Evolutionary conservation across 2,113 vertebrate species (phyloP).

Genomic region (Leuciscus idus): DNA sequence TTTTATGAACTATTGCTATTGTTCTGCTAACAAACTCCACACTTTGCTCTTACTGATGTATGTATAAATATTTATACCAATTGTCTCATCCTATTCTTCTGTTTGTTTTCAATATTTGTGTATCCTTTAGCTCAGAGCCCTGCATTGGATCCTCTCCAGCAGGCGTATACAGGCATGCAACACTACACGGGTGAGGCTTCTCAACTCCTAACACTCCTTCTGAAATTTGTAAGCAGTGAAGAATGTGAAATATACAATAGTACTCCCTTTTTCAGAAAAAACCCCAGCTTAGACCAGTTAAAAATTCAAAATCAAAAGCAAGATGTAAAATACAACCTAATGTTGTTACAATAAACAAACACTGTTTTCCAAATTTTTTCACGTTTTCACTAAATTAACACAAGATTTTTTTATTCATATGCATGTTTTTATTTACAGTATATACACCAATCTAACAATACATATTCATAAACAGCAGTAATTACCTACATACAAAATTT

Average conservation of each 20-base stretch:
- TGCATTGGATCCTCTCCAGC: slow-evolving; percentile 88
- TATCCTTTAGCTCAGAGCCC: slow-evolving; percentile 86
- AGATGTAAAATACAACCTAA: not conserved
- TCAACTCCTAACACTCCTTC: slow-evolving; percentile 8
- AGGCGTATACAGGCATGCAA: slow-evolving; percentile 93
- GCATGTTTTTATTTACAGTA: no score
- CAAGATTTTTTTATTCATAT: not conserved
- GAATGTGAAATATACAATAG: not conserved
- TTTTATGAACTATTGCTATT: no score
- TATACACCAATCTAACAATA: not conserved
- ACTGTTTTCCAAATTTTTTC: no score
- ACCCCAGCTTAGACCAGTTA: not conserved
- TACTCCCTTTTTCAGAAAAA: not conserved
- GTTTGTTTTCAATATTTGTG: not conserved
- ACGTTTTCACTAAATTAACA: not conserved
- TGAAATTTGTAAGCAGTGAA: not conserved
- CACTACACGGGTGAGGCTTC: slow-evolving; percentile 86
- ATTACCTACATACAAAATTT: not conserved
- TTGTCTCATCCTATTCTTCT: not conserved
- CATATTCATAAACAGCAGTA: not conserved
- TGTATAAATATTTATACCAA: not conserved
- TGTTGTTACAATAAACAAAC: not conserved
- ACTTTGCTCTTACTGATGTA: no score
- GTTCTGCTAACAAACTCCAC: no score
- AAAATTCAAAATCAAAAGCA: not conserved